Conservation (phyloP, 2,113 vertebrate genomes). For the Salvator merianae region DNA sequence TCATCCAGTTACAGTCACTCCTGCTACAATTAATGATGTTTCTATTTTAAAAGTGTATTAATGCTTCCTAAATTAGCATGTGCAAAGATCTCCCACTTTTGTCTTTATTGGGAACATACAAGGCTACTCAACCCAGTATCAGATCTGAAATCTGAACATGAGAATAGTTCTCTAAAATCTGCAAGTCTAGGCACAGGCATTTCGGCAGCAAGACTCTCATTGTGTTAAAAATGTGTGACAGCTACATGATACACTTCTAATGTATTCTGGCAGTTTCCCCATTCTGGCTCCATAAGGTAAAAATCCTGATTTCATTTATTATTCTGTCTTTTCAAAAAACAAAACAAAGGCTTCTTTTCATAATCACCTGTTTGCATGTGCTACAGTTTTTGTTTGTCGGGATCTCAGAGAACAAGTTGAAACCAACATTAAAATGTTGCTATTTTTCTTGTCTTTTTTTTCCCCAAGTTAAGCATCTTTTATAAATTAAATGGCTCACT, state of each 20-base stretch:
- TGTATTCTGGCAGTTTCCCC: conserved; percentile 15
- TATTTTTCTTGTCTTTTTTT: neutral
- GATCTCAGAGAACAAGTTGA: conserved; percentile 43
- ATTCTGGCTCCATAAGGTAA: conserved; percentile 32
- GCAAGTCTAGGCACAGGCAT: neutral
- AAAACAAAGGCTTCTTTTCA: conserved; percentile 46
- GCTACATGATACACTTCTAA: neutral
- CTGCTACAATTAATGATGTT: too few species aligned
- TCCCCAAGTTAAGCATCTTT: neutral
- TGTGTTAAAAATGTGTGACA: conserved; percentile 8
- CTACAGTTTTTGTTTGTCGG: conserved; percentile 37
- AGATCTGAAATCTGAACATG: conserved; percentile 9
- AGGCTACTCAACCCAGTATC: neutral
- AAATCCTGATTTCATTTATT: conserved; percentile 34
- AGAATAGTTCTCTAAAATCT: conserved; percentile 13
- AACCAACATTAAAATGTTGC: neutral
- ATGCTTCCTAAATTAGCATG: too few species aligned
- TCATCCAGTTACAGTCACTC: too few species aligned
- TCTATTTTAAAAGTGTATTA: too few species aligned
- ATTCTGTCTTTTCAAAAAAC: conserved; percentile 22
- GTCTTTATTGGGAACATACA: too few species aligned
- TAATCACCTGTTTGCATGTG: conserved; percentile 34
- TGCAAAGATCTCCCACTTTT: too few species aligned
- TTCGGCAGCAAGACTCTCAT: neutral
- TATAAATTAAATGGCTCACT: conserved; percentile 6